Conservation (phyloP, 2,888 invertebrate species). For the Mimumesa dahlbomi region DNA sequence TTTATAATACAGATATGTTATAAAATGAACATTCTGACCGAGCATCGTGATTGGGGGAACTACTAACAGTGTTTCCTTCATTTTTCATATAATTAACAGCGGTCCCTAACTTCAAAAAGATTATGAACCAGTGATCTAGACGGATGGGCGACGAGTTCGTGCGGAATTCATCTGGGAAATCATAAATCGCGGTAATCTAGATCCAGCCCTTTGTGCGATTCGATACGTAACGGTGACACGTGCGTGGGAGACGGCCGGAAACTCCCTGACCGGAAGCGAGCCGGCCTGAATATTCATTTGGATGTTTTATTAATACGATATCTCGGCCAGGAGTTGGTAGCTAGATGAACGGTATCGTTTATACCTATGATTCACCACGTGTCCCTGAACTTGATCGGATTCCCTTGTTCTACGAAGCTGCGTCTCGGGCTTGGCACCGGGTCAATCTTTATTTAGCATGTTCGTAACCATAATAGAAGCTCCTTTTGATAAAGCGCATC, state of each 20-base stretch:
- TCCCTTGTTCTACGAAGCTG: not conserved
- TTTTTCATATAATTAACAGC: too few species aligned
- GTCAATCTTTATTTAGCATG: not conserved
- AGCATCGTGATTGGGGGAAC: too few species aligned
- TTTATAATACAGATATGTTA: too few species aligned
- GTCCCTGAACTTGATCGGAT: conserved; percentile 16
- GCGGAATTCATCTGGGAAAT: too few species aligned
- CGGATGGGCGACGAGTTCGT: too few species aligned
- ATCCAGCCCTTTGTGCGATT: conserved; percentile 24
- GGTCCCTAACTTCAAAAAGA: too few species aligned
- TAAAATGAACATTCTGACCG: too few species aligned
- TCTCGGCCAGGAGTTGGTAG: conserved; percentile 13
- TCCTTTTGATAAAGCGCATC: not conserved
- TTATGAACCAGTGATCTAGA: too few species aligned
- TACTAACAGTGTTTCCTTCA: too few species aligned
- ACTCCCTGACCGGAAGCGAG: conserved; percentile 29
- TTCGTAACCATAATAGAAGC: not conserved
- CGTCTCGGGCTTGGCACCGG: not conserved
- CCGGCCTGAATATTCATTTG: conserved; percentile 38
- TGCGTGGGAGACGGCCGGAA: conserved; percentile 22
- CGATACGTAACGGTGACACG: conserved; percentile 7
- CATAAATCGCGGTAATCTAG: conserved; percentile 8
- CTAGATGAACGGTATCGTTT: conserved; percentile 10
- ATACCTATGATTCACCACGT: conserved; percentile 18
- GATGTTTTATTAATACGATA: conserved; percentile 19